phyloP scores from a whole-genome alignment of 92 coral and sea anemone genomes.

The Palythoa grandiflora region DNA sequence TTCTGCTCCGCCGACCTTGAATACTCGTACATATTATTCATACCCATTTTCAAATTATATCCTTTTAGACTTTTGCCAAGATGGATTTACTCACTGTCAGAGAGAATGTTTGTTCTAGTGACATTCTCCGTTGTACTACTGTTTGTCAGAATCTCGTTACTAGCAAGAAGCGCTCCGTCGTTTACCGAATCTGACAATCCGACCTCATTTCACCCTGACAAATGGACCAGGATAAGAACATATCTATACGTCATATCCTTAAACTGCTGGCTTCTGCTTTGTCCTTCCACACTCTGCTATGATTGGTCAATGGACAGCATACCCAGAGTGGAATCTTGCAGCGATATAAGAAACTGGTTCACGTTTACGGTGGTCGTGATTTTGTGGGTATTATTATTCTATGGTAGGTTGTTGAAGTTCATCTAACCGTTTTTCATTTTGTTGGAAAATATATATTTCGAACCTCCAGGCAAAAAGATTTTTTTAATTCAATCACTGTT shows the following conservation, averaged over 20 bases:
- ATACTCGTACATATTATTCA: neutral
- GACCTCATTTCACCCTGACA: conserved; percentile 73
- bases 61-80: conserved; percentile 62
- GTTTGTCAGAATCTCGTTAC: conserved; percentile 63
- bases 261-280: conserved; percentile 77
- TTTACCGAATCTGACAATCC: conserved; percentile 92
- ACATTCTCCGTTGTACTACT: conserved; percentile 59
- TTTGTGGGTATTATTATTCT: conserved; percentile 31
- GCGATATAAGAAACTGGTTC: conserved; percentile 72
- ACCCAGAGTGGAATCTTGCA: conserved; percentile 66
- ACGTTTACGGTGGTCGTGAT: conserved; percentile 34
- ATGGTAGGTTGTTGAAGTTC: conserved; percentile 55
- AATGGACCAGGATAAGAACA: conserved; percentile 84
- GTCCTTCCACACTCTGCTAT: conserved; percentile 79
- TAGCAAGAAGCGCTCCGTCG: conserved; percentile 61
- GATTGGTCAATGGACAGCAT: conserved; percentile 98
- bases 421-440: no score
- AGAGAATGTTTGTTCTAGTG: conserved; percentile 61
- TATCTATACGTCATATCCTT: conserved; percentile 67
- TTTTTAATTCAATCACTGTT: no score
- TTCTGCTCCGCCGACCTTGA: no score
- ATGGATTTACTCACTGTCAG: conserved; percentile 67
- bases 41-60: neutral
- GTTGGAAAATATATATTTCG: no score
- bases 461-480: no score